These are phyloP conservation scores for Lithosia quadra DNA, from an alignment of 2,888 invertebrate species.

Conservation along the genomic window DNA sequence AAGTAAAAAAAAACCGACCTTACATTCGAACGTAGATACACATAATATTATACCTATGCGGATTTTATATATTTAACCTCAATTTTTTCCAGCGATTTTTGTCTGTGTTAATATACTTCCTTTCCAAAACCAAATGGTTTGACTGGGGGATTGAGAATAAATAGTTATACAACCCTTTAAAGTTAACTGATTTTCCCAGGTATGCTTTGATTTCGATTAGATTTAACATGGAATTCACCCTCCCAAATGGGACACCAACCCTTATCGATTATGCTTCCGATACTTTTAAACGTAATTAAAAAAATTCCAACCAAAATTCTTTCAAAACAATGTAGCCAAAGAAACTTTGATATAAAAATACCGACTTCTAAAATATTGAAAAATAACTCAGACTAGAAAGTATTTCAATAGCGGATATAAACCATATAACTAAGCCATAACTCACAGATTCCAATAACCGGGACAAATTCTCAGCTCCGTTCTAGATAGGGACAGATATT, in stretches of 20 bases:
- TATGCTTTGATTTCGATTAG: not conserved
- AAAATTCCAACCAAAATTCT: not conserved
- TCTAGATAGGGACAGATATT: conserved; percentile 53
- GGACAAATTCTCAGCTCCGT: conserved; percentile 49
- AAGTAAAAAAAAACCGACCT: too few species aligned
- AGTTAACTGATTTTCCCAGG: not conserved
- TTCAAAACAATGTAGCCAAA: not conserved
- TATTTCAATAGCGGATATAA: conserved; percentile 47
- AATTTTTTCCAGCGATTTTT: too few species aligned
- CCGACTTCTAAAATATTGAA: conserved; percentile 11
- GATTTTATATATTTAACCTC: too few species aligned
- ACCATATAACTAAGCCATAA: conserved; percentile 45
- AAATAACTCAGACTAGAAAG: conserved; percentile 36
- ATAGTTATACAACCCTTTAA: not conserved
- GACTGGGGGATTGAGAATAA: too few species aligned
- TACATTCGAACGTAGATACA: too few species aligned
- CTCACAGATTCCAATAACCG: conserved; percentile 67
- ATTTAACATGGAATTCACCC: not conserved
- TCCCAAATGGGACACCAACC: not conserved
- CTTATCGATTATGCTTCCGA: not conserved
- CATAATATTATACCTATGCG: too few species aligned
- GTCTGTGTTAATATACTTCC: too few species aligned
- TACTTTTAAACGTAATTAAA: not conserved
- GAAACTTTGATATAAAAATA: conserved; percentile 26
- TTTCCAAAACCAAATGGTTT: too few species aligned